Evolutionary conservation across 2,888 invertebrate genomes (phyloP).

Genomic region (Orthosia cruda): DNA sequence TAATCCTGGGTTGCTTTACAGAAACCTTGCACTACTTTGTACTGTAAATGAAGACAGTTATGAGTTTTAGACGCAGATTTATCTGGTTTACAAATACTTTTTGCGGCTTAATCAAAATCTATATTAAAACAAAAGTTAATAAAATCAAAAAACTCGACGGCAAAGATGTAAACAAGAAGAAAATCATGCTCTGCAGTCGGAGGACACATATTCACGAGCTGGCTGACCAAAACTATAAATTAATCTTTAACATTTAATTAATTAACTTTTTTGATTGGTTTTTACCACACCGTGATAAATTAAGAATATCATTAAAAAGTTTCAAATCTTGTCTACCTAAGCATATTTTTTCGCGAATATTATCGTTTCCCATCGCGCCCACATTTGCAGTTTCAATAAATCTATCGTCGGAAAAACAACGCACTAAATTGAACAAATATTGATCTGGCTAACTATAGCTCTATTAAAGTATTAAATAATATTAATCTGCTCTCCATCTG

Average conservation of each 20-base stretch:
- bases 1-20: constrained; percentile 96
- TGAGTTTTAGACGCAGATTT: not conserved
- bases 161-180: too few relatives aligned
- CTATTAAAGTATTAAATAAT: not conserved
- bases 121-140: too few relatives aligned
- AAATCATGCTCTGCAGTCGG: too few relatives aligned
- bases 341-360: not conserved
- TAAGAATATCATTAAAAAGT: not conserved
- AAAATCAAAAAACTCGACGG: too few relatives aligned
- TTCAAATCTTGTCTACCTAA: not conserved
- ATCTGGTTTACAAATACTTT: too few relatives aligned
- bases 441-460: not conserved
- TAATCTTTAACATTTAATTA: too few relatives aligned
- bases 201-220: too few relatives aligned
- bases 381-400: not conserved
- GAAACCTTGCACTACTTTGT: constrained; percentile 96
- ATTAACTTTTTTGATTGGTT: too few relatives aligned
- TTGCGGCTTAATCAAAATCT: too few relatives aligned
- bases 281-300: too few relatives aligned
- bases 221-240: too few relatives aligned
- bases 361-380: not conserved
- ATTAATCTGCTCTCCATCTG: not conserved
- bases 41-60: constrained; percentile 89
- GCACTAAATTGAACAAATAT: constrained; percentile 14
- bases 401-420: not conserved